Evolutionary conservation across 2,797 vertebrate species (phyloP).

Genomic region (Anisognathus igniventris): DNA sequence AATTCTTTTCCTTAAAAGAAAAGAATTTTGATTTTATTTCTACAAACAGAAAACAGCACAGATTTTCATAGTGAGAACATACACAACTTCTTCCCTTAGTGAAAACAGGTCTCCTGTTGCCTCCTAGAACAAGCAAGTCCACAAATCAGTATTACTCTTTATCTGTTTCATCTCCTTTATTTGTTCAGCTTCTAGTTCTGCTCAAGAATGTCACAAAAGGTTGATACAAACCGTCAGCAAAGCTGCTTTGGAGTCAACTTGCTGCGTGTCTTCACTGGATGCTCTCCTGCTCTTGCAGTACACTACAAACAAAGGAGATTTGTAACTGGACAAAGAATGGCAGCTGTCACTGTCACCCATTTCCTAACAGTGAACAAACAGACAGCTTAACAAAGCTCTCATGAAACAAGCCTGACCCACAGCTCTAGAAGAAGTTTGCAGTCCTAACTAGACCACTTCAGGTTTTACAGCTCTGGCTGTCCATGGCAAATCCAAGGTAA

Average conservation of each 20-base stretch:
- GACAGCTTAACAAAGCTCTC: neutral
- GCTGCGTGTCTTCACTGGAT: slow-evolving; percentile 82
- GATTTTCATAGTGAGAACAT: neutral
- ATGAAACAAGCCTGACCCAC: neutral
- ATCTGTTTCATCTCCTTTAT: neutral
- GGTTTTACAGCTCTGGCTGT: neutral
- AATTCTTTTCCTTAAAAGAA: neutral
- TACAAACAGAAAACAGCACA: neutral
- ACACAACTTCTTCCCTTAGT: neutral
- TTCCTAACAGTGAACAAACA: neutral
- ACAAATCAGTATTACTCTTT: neutral
- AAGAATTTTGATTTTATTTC: neutral
- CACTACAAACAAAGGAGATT: slow-evolving; percentile 63
- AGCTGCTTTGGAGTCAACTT: slow-evolving; percentile 83
- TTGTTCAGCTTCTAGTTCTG: neutral
- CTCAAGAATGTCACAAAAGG: neutral
- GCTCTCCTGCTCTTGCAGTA: slow-evolving; percentile 76
- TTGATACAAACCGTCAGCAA: slow-evolving; percentile 80
- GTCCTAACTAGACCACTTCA: neutral
- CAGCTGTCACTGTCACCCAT: neutral
- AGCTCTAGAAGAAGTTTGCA: neutral
- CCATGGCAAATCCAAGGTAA: neutral
- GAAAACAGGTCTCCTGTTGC: neutral
- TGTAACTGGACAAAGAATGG: neutral
- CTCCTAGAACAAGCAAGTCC: neutral